Percentiles rank a stretch among this genome's conserved stretches.
Evolutionary conservation across 1,140 invertebrate genomes (phyloP).

Genomic region (Bombus impatiens): DNA sequence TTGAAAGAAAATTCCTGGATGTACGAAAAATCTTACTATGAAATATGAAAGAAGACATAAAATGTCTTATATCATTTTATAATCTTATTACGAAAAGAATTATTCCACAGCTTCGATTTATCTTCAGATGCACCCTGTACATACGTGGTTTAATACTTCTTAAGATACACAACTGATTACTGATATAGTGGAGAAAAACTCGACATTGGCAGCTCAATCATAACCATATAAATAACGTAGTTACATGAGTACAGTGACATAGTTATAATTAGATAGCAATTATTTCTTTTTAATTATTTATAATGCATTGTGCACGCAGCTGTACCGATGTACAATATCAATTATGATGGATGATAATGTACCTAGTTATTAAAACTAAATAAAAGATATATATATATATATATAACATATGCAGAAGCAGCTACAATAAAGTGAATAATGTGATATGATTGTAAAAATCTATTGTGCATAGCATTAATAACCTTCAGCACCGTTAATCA

Average conservation of each 20-base stretch:
- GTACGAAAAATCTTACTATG: neutral
- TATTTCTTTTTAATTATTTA: conserved; percentile 26
- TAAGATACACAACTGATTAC: neutral
- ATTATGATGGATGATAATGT: conserved; percentile 30
- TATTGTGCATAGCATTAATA: neutral
- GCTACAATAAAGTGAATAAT: conserved; percentile 54
- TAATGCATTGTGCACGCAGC: conserved; percentile 4
- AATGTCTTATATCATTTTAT: neutral
- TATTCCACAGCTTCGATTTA: neutral
- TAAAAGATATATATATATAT: conserved; percentile 7
- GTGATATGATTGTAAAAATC: conserved; percentile 45
- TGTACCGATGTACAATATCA: neutral
- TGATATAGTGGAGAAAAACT: conserved; percentile 8
- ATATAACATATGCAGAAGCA: conserved; percentile 2
- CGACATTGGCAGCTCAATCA: conserved; percentile 49
- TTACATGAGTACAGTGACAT: neutral
- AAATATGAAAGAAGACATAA: neutral
- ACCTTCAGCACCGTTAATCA: neutral
- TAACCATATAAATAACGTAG: conserved; percentile 37
- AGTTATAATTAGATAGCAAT: conserved; percentile 28
- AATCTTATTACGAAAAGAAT: neutral
- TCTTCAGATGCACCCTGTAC: neutral
- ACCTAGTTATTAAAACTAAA: conserved; percentile 15
- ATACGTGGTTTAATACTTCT: neutral
- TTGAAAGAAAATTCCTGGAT: neutral